These are phyloP conservation scores for Disparrhopalites patrizii DNA, from an alignment of 2,888 invertebrate genomes.

Conservation along the genomic window DNA sequence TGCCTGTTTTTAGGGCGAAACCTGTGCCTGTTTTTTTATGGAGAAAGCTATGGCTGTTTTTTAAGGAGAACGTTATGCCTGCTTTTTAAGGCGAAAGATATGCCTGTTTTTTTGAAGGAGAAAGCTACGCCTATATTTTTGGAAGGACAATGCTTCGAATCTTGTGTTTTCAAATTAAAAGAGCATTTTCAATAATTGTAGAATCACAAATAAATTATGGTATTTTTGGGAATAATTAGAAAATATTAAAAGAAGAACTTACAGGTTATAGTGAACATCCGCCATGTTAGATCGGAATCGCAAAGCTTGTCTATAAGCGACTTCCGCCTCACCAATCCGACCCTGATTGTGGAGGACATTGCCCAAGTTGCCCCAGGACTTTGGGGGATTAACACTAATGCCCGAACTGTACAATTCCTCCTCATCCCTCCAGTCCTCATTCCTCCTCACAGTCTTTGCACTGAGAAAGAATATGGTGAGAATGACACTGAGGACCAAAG, in stretches of 20 bases:
- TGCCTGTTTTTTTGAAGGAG: background rate
- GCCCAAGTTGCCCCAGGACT: slow-evolving; percentile 96
- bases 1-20: too few species aligned
- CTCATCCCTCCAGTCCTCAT: slow-evolving; percentile 88
- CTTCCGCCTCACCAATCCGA: slow-evolving; percentile 80
- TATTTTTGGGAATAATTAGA: slow-evolving; percentile 21
- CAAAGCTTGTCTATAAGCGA: slow-evolving; percentile 85
- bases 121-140: background rate
- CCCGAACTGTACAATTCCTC: slow-evolving; percentile 90
- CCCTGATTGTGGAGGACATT: slow-evolving; percentile 90
- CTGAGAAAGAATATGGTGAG: slow-evolving; percentile 50
- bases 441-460: slow-evolving; percentile 71
- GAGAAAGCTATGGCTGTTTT: too few species aligned
- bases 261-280: slow-evolving; percentile 98
- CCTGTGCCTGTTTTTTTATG: too few species aligned
- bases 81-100: background rate
- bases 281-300: slow-evolving; percentile 94
- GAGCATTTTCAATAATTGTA: too few species aligned
- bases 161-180: too few species aligned
- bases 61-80: too few species aligned
- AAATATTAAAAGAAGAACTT: slow-evolving; percentile 57
- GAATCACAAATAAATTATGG: too few species aligned
- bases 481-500: slow-evolving; percentile 48
- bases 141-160: slow-evolving; percentile 23
- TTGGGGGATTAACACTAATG: slow-evolving; percentile 89